Percentiles rank a stretch among this genome's conserved stretches.
Conservation (phyloP, 2,888 invertebrate species). For the Pyrrhosoma nymphula region DNA sequence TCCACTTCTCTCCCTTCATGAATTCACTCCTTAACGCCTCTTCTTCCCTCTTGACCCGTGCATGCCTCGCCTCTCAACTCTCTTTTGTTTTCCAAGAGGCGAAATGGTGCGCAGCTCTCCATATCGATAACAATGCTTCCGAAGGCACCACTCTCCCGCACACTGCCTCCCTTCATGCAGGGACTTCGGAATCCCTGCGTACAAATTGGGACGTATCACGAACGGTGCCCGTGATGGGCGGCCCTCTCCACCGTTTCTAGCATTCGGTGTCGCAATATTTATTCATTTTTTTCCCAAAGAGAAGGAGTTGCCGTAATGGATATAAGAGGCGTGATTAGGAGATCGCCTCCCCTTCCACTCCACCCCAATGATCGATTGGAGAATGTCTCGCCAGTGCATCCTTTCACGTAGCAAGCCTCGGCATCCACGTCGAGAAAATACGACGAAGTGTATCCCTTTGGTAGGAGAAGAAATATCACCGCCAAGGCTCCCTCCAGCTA, state of each 20-base stretch:
- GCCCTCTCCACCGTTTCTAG: neutral
- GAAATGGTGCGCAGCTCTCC: neutral
- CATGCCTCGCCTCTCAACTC: neutral
- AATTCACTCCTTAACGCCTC: too few relatives aligned
- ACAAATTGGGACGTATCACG: neutral
- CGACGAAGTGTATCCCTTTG: neutral
- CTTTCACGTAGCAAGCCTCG: neutral
- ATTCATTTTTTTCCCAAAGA: neutral
- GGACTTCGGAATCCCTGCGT: neutral
- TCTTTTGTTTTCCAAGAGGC: neutral
- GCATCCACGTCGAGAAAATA: neutral
- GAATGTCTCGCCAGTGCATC: neutral
- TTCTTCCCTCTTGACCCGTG: too few relatives aligned
- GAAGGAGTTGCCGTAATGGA: neutral
- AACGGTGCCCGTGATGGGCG: neutral
- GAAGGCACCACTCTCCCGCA: neutral
- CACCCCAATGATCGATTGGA: neutral
- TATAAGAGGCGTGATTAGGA: neutral
- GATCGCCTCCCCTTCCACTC: neutral
- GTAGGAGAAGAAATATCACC: neutral
- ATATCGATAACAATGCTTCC: neutral
- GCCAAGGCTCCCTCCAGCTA: too few relatives aligned
- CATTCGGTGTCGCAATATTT: neutral
- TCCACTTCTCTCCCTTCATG: too few relatives aligned
- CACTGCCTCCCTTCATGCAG: neutral